Conservation (phyloP, 1,140 invertebrate genomes). For the Apis laboriosa region DNA sequence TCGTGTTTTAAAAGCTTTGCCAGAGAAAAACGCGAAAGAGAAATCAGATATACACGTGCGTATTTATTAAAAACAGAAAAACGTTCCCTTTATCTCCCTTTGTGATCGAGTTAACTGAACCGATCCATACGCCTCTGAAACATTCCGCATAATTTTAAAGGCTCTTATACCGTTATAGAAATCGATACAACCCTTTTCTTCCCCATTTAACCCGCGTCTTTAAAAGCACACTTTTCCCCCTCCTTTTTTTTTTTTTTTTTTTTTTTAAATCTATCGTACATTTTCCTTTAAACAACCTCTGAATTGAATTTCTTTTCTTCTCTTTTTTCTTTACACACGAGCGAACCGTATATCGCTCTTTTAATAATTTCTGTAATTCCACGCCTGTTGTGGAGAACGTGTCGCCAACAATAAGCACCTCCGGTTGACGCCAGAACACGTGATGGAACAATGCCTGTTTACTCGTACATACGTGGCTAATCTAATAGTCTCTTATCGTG, state of each 20-base stretch:
- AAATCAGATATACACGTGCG: too few relatives aligned
- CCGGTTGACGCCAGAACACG: conserved; percentile 47
- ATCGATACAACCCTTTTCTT: not conserved
- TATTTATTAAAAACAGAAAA: not conserved
- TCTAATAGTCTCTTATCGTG: conserved; percentile 44
- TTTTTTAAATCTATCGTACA: not conserved
- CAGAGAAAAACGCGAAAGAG: too few relatives aligned
- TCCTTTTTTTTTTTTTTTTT: not conserved
- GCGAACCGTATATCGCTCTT: not conserved
- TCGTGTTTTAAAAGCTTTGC: too few relatives aligned
- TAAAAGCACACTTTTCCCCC: not conserved
- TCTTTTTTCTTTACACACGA: not conserved
- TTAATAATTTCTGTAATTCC: conserved; percentile 51
- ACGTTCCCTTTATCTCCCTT: not conserved
- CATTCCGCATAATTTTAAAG: not conserved
- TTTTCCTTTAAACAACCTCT: not conserved
- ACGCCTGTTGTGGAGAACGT: conserved; percentile 32
- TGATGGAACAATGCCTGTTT: conserved; percentile 48
- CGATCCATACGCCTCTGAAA: not conserved
- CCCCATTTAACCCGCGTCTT: not conserved
- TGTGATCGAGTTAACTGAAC: not conserved
- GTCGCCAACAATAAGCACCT: conserved; percentile 60
- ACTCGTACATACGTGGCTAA: conserved; percentile 44
- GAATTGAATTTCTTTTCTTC: not conserved
- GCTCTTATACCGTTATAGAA: not conserved